These are phyloP conservation scores for Ctenicera cuprea DNA, from an alignment of 2,888 invertebrate genomes.

Conservation along the genomic window DNA sequence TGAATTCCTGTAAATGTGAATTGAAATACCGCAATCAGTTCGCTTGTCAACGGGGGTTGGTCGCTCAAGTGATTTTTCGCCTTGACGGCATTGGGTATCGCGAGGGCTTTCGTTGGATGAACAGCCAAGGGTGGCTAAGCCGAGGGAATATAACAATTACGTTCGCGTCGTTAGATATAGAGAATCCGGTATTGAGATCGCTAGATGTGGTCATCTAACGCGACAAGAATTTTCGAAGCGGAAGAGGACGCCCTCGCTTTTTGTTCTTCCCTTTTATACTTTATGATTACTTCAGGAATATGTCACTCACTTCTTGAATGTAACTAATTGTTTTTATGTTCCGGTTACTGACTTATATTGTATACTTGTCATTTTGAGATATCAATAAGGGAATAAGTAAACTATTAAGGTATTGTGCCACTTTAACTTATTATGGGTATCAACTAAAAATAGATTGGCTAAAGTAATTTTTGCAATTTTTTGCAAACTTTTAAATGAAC, in stretches of 20 bases:
- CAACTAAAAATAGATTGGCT: no score
- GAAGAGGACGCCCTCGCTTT: slow-evolving; percentile 35
- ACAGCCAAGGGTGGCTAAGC: slow-evolving; percentile 53
- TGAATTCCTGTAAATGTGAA: slow-evolving; percentile 67
- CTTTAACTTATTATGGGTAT: no score
- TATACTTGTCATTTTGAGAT: no score
- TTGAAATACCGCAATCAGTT: slow-evolving; percentile 71
- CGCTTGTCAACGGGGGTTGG: slow-evolving; percentile 64
- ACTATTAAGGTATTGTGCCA: no score
- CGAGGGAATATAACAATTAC: slow-evolving; percentile 71
- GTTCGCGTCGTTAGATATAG: slow-evolving; percentile 72
- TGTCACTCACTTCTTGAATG: slow-evolving; percentile 1
- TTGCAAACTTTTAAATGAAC: no score
- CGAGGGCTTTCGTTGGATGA: slow-evolving; percentile 59
- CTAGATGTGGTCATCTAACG: slow-evolving; percentile 65
- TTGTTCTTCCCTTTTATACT: slow-evolving; percentile 44
- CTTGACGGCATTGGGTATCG: slow-evolving; percentile 58
- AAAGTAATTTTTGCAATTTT: no score
- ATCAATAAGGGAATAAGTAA: no score
- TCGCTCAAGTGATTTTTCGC: slow-evolving; percentile 66
- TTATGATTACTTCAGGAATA: slow-evolving; percentile 27
- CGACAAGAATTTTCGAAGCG: slow-evolving; percentile 54
- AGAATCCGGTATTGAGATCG: slow-evolving; percentile 70
- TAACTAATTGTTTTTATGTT: slow-evolving; percentile 5
- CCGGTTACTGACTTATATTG: not conserved